Evolutionary conservation across 2,113 vertebrate genomes (phyloP), one percentile per base, ranked within the genome.

Genomic region (Cyanistes caeruleus): DNA sequence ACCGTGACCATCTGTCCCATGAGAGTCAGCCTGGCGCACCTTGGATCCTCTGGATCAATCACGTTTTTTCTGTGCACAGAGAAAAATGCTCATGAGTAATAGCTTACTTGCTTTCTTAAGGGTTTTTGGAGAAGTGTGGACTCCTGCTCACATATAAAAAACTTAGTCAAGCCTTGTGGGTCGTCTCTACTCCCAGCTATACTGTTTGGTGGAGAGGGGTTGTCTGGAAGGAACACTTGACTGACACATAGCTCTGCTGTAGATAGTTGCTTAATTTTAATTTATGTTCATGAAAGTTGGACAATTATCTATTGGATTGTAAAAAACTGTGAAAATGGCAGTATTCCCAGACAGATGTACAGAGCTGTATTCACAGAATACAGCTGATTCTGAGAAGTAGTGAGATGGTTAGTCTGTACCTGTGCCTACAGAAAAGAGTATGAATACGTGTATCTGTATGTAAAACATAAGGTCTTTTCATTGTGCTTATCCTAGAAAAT

Each of bases 1-100:
- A 99, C 98, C 0, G 89, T 91, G 53, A 98, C 97, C 98, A 99
- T 98, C 96, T 97, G 98, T 90, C 99, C 99, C 9, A 55, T 98
- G 48, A 99, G 97, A 7, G 98, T 99, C 83, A 99, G 96, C 78
- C 98, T 98, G 92, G 98, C 86, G n/a, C 99, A 99, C 88, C 98
- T 98, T 17, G 98, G 98, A 91, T 99, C 99, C 86, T 99, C 98
- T 1, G 98, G 98, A 87, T 99, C 98, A 7, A 98, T 98, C 22
- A 98, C 85, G 48, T 98, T 99, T 97, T 99, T 98, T 97, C 99
- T 99, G 95, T 24, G 97, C 74, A 95, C 18, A 92, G 85, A 97
- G 73, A 94, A 94, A 63, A 95, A 69, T 21, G 78, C 51, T 93
- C 5, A 63, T 33, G 13, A 90, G 77, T 90, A 84, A 91, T 23